Evolutionary conservation across 2,888 invertebrate species (phyloP).

Genomic region (Pristionchus entomophagus): DNA sequence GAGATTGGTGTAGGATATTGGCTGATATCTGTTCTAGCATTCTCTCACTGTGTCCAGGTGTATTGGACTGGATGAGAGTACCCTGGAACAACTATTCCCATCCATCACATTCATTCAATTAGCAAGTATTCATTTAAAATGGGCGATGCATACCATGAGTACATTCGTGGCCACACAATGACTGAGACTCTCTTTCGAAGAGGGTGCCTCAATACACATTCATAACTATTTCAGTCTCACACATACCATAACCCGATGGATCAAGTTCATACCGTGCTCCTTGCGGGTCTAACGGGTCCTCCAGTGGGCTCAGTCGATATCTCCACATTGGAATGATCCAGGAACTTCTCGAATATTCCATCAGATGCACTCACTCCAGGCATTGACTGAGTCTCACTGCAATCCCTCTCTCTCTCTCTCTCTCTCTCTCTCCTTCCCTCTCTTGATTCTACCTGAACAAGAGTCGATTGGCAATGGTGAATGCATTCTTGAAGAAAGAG

Average conservation of each 20-base stretch:
- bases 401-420: slow-evolving; percentile 1
- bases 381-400: slow-evolving; percentile 58
- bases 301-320: slow-evolving; percentile 51
- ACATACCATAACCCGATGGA: not conserved
- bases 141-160: slow-evolving; percentile 54
- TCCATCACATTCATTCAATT: not conserved
- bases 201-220: slow-evolving; percentile 55
- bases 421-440: not conserved
- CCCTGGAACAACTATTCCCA: slow-evolving; percentile 55
- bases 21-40: slow-evolving; percentile 59
- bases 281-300: slow-evolving; percentile 30
- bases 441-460: slow-evolving; percentile 56
- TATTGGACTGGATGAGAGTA: slow-evolving; percentile 56
- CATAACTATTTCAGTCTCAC: not conserved
- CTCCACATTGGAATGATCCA: slow-evolving; percentile 50
- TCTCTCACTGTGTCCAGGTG: slow-evolving; percentile 52
- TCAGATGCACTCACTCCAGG: slow-evolving; percentile 53
- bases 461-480: slow-evolving; percentile 66
- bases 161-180: slow-evolving; percentile 69
- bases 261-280: not conserved
- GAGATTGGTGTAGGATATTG: slow-evolving; percentile 54
- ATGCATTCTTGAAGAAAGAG: slow-evolving; percentile 69
- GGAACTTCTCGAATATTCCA: slow-evolving; percentile 51
- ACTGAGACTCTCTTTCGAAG: slow-evolving; percentile 53
- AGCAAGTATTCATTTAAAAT: not conserved